Base-by-base conservation (phyloP, 2,113 vertebrate species). In the Greenwoodochromis staneri region DNA sequence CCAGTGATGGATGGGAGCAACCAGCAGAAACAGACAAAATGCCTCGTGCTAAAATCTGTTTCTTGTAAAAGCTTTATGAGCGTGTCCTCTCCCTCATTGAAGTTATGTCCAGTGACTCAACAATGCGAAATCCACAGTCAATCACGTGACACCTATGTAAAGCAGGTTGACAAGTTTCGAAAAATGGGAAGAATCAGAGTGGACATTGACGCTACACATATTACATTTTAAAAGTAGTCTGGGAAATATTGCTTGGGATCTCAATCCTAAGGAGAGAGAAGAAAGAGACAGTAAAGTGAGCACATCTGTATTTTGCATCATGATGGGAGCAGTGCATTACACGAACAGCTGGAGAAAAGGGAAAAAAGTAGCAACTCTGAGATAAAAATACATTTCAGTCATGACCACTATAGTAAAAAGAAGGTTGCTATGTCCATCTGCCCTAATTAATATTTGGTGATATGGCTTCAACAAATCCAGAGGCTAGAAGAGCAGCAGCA, bases 61-160 rank as follows among this genome's bases (percentile, higher is more conserved):
- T 84, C 86, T 82, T 42, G 82, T 88, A 89, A 93, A 92, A 71
- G 5, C 81, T 93, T 87, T 87, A 89, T 27, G 40, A 89, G 84
- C 9, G 7, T 86, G 66, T 91, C 88, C 84, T 91, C 85, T 87
- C 54, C 86, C 80, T 69, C 53, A 54, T 19, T 85, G 83, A 92
- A 87, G 49, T 90, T 83, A 81, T 84, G 85, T 92, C 85, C 81
- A 91, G 83, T 87, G 86, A 90, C 53, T 92, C 88, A 84, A 85
- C 87, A 49, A 78, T 31, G 53, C n/a, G 57, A 24, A 61, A 81
- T 71, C 4, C 82, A 82, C 69, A 57, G 87, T 91, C 83, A 80
- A 59, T 91, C 87, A 82, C 61, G 54, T 88, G 63, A 84, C 78
- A 90, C 82, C 86, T 80, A 47, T 86, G 31, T 88, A 53, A 84